A percentile compares a stretch with the other conserved stretches of the same genome.
phyloP scores from a whole-genome alignment of 1,140 invertebrate genomes.

The Caenorhabditis remanei region DNA sequence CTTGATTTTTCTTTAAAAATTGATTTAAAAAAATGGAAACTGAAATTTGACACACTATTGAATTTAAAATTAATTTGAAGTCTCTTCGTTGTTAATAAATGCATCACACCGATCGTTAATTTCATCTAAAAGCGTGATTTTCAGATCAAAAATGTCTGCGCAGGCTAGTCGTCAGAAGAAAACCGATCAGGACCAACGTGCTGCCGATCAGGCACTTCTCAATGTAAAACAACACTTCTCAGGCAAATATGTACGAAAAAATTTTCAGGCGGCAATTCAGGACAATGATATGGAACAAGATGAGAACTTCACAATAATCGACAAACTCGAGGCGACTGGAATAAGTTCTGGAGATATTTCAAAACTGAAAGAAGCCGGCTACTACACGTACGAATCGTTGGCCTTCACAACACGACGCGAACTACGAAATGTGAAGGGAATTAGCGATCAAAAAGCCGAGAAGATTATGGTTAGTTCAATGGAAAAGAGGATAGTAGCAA shows the following conservation, averaged over 20 bases:
- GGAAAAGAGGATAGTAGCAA: not conserved
- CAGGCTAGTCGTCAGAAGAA: conserved; percentile 31
- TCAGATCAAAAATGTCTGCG: conserved; percentile 17
- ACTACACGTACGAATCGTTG: conserved; percentile 93
- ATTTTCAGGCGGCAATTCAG: not conserved
- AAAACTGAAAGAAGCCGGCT: conserved; percentile 92
- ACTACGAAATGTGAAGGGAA: conserved; percentile 91
- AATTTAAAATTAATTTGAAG: too few species aligned
- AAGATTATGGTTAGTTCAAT: conserved; percentile 85
- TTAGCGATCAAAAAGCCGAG: conserved; percentile 96
- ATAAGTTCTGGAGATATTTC: conserved; percentile 85
- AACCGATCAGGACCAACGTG: conserved; percentile 24
- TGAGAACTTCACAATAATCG: conserved; percentile 46
- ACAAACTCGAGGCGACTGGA: conserved; percentile 61
- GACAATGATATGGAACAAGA: conserved; percentile 50
- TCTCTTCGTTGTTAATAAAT: too few species aligned
- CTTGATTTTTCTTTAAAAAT: too few species aligned
- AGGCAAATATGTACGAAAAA: not conserved
- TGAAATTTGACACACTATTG: too few species aligned
- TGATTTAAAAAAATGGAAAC: too few species aligned
- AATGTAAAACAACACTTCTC: not conserved
- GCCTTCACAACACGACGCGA: conserved; percentile 94
- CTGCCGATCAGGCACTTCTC: conserved; percentile 8
- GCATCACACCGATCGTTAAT: too few species aligned
- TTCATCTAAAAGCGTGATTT: not conserved